These are phyloP conservation scores for Peromyscus leucopus DNA, from an alignment of 2,113 vertebrate genomes.

Conservation along the genomic window DNA sequence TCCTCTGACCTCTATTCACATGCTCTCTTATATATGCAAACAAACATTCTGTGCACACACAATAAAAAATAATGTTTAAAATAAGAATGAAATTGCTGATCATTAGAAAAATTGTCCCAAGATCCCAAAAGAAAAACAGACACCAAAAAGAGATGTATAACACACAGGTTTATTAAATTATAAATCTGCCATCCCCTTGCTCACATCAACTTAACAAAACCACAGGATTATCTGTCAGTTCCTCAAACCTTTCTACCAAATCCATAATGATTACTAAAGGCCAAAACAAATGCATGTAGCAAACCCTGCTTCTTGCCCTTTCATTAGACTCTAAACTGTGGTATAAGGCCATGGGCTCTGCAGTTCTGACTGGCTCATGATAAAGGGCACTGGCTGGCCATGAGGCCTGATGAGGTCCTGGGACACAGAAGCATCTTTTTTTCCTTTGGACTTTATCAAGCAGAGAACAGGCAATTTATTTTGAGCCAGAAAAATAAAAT, in stretches of 20 bases:
- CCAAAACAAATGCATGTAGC: conserved; percentile 58
- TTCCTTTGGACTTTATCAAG: conserved; percentile 71
- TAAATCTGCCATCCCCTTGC: conserved; percentile 43
- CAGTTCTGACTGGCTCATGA: conserved; percentile 44
- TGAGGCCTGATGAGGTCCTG: conserved; percentile 60
- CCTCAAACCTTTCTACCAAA: conserved; percentile 46
- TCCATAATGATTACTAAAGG: background rate
- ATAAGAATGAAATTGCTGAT: conserved; percentile 5
- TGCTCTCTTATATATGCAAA: background rate
- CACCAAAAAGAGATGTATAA: background rate
- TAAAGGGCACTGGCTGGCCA: conserved; percentile 67
- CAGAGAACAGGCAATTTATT: conserved; percentile 74
- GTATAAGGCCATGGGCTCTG: conserved; percentile 56
- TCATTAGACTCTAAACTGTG: conserved; percentile 65
- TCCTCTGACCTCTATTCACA: background rate
- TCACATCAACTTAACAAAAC: background rate
- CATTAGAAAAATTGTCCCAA: background rate
- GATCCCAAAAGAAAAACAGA: background rate
- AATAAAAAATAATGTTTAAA: background rate
- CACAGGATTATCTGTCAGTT: conserved; percentile 15
- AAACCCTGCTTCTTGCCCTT: conserved; percentile 58
- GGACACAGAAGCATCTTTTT: conserved; percentile 64
- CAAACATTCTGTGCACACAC: background rate
- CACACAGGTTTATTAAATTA: conserved; percentile 37
- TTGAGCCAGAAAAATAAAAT: conserved; percentile 81